phyloP scores from a whole-genome alignment of 2,797 vertebrate genomes.

The Eospalax fontanierii region DNA sequence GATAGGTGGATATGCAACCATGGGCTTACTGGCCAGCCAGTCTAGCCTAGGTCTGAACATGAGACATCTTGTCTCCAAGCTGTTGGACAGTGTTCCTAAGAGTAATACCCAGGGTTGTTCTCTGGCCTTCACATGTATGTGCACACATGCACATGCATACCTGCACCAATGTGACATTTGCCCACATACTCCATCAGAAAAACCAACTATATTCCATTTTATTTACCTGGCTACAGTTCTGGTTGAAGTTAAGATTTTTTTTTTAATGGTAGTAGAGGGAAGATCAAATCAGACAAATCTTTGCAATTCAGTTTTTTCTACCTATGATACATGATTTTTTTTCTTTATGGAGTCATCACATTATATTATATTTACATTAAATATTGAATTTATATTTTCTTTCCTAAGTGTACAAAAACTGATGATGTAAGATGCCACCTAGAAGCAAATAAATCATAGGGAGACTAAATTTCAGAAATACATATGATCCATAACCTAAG shows the following conservation, averaged over 20 bases:
- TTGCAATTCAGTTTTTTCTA: constrained; percentile 60
- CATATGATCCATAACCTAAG: background rate
- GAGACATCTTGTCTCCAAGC: background rate
- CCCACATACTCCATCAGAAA: background rate
- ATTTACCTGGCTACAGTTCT: constrained; percentile 23
- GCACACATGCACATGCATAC: background rate
- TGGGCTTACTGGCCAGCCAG: background rate
- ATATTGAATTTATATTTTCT: constrained; percentile 52
- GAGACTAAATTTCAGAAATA: constrained; percentile 32
- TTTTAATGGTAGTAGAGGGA: constrained; percentile 13
- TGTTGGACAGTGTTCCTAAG: background rate
- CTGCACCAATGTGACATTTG: background rate
- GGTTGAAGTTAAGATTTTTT: constrained; percentile 14
- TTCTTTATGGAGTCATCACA: constrained; percentile 5
- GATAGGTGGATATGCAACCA: too few relatives aligned
- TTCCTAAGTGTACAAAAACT: constrained; percentile 25
- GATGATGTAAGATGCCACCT: constrained; percentile 2
- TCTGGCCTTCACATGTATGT: background rate
- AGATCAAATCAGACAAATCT: background rate
- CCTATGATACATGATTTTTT: background rate
- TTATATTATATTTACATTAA: too few relatives aligned
- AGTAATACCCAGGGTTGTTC: background rate
- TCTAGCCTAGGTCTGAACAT: background rate
- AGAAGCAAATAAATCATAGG: background rate
- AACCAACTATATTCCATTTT: constrained; percentile 21